A percentile compares a stretch with the other conserved stretches of the same genome.
These are phyloP conservation scores for Azemiops feae DNA, from an alignment of 2,113 vertebrate species.

Conservation along the genomic window DNA sequence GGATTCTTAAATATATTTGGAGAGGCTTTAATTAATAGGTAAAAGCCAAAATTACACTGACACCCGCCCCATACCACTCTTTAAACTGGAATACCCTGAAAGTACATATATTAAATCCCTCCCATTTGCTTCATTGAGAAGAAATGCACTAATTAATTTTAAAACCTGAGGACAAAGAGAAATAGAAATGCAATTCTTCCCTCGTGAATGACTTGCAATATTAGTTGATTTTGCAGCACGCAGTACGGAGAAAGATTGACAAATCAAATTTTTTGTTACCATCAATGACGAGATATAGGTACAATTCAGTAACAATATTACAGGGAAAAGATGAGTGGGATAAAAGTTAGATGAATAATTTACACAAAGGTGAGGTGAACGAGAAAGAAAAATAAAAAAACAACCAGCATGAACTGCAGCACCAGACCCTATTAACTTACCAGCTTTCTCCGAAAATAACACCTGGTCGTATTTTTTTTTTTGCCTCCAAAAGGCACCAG, in stretches of 20 bases:
- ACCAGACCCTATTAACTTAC: neutral
- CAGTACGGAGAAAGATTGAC: neutral
- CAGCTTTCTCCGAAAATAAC: no score
- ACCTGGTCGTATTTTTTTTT: no score
- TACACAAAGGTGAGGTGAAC: neutral
- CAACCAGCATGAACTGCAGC: neutral
- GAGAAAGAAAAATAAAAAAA: neutral
- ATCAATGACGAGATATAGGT: neutral
- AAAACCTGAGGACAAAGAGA: neutral
- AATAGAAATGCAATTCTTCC: neutral
- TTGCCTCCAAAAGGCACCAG: no score
- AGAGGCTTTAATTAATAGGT: neutral
- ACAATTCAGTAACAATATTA: neutral
- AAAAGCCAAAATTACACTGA: neutral
- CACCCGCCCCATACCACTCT: neutral
- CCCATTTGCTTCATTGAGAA: neutral
- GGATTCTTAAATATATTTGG: neutral
- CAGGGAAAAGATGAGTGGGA: neutral
- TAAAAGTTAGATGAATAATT: neutral
- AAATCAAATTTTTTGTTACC: neutral
- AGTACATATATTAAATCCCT: neutral
- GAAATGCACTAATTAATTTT: neutral
- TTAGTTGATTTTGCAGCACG: neutral
- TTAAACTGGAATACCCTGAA: neutral
- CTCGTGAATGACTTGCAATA: neutral